Evolutionary conservation across 2,113 vertebrate species (phyloP), one percentile per base, ranked within the genome.

Genomic region (Dicerorhinus sumatrensis): DNA sequence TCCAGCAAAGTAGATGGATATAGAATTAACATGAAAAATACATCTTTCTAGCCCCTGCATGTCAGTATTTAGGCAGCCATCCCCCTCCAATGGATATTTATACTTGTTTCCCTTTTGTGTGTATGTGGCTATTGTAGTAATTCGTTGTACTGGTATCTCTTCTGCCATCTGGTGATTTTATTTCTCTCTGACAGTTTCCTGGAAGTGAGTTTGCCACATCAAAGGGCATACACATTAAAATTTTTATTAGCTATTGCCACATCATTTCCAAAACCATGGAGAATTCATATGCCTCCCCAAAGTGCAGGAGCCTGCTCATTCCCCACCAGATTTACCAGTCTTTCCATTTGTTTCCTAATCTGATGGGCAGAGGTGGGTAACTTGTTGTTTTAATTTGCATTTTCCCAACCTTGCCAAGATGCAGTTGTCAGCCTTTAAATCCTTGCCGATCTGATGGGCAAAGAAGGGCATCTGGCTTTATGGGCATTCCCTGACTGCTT

Each of bases 191-290:
- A 39, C 51, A 76, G 25, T 62, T 83, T 97, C 27, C 39, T 82
- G 27, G 56, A 97, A 91, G 56, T 93, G 84, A 39, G 46, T 36
- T 89, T 96, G 67, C 42, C 36, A 54, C 56, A 62, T 87, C 81
- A 93, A 93, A 95, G 92, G 75, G 46, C 62, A 77, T 6, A 39
- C 33, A 25, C 79, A 60, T 89, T 85, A 77, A 75, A 36, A 82
- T 84, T 60, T 82, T 83, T 87, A 65, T 95, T 87, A n/a, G 27
- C 58, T 51, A 2, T 23, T 54, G 39, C 27, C 17, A 17, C 33
- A 29, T 94, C 65, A 51, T 81, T 79, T 96, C 58, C 77, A 58
- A 92, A 85, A 63, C 56, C 56, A 36, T 8, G 42, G 83, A 77
- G 62, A 18, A 13, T 94, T 86, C n/a, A 21, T 48, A 60, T 0